A percentile compares a stretch with the other conserved stretches of the same genome.
phyloP scores from a whole-genome alignment of 2,797 vertebrate species.

The Vespertilio murinus region DNA sequence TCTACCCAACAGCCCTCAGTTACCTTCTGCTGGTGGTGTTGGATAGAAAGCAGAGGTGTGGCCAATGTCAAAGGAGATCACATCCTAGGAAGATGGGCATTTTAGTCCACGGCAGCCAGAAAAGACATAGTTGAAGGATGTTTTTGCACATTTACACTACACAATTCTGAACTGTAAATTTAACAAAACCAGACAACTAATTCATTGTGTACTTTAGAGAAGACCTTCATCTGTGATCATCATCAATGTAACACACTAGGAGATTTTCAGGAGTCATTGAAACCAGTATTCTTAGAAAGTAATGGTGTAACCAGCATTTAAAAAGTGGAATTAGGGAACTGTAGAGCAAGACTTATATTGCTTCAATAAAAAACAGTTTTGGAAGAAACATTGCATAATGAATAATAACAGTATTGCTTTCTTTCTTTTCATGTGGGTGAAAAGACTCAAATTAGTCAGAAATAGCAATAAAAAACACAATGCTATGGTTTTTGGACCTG shows the following conservation, averaged over 20 bases:
- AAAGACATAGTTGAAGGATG: background rate
- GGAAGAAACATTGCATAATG: background rate
- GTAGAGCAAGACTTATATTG: background rate
- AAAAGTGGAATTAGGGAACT: background rate
- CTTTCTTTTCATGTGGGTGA: background rate
- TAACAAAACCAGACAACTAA: background rate
- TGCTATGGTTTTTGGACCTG: background rate
- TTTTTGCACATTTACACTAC: background rate
- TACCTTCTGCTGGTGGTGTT: background rate
- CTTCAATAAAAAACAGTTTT: background rate
- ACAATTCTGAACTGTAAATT: background rate
- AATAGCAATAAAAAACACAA: background rate
- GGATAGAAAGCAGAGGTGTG: background rate
- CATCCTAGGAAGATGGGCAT: background rate
- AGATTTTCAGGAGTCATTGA: background rate
- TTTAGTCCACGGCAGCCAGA: background rate
- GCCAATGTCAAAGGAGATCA: background rate
- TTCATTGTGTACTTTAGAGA: background rate
- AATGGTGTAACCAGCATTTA: background rate
- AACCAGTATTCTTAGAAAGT: background rate
- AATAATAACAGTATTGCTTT: background rate
- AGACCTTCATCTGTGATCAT: background rate
- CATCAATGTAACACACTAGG: background rate
- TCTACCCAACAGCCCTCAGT: background rate
- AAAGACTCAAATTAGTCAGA: background rate